Percentiles rank a stretch among this genome's conserved stretches.
These are phyloP conservation scores for Phyllostomus discolor DNA, from an alignment of 2,113 vertebrate species.

Conservation along the genomic window DNA sequence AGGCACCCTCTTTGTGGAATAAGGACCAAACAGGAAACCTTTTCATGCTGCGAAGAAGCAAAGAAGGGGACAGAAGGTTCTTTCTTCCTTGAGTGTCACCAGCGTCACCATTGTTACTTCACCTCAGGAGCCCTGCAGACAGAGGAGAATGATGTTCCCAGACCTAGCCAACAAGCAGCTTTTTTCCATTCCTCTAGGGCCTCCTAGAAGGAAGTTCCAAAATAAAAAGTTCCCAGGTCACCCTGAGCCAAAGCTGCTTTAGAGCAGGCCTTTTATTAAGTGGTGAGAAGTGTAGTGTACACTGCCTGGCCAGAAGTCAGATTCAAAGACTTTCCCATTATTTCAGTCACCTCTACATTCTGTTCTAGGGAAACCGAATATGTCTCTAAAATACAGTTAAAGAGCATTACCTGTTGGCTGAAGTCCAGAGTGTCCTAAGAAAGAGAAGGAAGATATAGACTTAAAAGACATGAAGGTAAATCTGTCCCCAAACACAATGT, in stretches of 20 bases:
- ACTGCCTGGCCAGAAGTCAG: background rate
- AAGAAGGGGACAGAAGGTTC: no score
- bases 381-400: background rate
- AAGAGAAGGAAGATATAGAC: background rate
- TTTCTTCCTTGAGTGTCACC: background rate
- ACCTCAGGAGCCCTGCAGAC: conserved; percentile 46
- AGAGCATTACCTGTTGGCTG: conserved; percentile 8
- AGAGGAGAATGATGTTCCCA: background rate
- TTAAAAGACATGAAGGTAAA: background rate
- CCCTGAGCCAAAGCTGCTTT: rapidly evolving
- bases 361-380: background rate
- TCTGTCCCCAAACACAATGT: background rate
- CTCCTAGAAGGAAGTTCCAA: background rate
- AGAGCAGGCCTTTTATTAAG: background rate
- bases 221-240: background rate
- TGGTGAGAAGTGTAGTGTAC: background rate
- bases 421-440: background rate
- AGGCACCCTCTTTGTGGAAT: rapidly evolving
- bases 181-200: no score
- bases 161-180: background rate
- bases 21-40: rapidly evolving
- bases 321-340: background rate
- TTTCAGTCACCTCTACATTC: rapidly evolving
- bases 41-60: background rate
- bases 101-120: background rate